Evolutionary conservation across 1,140 invertebrate genomes (phyloP), one percentile per base, ranked within the genome.

Genomic region (Aphaenogaster floridana): DNA sequence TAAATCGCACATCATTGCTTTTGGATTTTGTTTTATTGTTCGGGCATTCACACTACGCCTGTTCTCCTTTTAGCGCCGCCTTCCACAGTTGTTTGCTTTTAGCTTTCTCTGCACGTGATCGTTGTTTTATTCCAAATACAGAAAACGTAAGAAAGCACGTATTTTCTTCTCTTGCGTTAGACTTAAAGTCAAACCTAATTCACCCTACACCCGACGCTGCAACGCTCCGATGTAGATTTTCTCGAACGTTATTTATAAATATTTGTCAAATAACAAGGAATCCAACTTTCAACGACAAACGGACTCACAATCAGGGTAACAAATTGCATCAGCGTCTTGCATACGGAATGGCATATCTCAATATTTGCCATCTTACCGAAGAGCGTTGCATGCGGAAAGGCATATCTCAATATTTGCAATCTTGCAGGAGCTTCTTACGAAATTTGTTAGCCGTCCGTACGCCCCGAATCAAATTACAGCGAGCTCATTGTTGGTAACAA

Each of bases 1-100:
- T 71, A 81, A 81, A 81, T 81, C 36, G 79, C 52, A 45, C 79
- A 81, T 39, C 66, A 68, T 17, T 54, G 64, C 52, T 69, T 81
- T 52, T 54, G n/a, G 48, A 54, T 81, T 69, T 81, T 42, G 15
- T 45, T 71, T 81, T 45, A 13, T 17, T 57, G 21, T 13, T 9
- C 52, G 66, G 39, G 15, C 48, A 57, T 80, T 36, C 63, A 6
- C n/a, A 13, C 36, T 21, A 21, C n/a, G 34, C 28, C 50, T 57
- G 64, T 42, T n/a, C 28, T 48, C 64, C 9, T 54, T 71, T 59
- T n/a, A 54, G n/a, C 48, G 17, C 4, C 79, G n/a, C 39, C 15
- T 68, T 66, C 52, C 54, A n/a, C 50, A 50, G 9, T 57, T 81
- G 66, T 71, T 71, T 81, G 66, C 66, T 45, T 71, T 71, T 57